Percentiles rank a stretch among this genome's conserved stretches.
phyloP scores from a whole-genome alignment of 2,888 invertebrate species.

The Tethea ocularis region DNA sequence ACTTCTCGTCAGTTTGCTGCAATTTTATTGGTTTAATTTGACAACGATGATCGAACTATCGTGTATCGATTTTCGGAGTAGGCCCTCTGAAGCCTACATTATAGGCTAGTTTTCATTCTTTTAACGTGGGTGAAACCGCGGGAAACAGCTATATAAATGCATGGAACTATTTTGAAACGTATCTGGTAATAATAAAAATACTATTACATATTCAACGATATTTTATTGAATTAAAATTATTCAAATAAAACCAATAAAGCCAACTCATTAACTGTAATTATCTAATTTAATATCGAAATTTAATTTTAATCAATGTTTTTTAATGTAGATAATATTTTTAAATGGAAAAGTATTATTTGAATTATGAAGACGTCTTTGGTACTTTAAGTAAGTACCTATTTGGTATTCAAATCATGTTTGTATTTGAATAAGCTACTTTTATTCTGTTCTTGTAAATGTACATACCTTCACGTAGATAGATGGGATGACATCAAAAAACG shows the following conservation, averaged over 20 bases:
- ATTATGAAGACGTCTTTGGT: neutral
- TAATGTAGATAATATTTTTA: neutral
- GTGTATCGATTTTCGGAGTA: no score
- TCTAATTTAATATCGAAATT: neutral
- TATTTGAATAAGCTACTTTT: slow-evolving; percentile 39
- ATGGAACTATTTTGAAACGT: neutral
- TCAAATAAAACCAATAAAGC: neutral
- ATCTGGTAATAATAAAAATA: neutral
- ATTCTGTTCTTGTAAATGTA: slow-evolving; percentile 25
- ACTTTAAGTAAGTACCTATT: slow-evolving; percentile 21
- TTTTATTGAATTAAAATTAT: neutral
- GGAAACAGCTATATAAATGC: neutral
- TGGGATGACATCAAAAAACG: neutral
- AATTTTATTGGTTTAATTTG: no score
- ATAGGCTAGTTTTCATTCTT: no score
- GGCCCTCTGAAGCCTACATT: no score
- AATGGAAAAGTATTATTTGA: neutral
- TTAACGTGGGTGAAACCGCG: no score
- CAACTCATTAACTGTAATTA: neutral
- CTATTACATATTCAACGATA: neutral
- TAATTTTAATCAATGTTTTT: slow-evolving; percentile 1
- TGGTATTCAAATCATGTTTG: slow-evolving; percentile 40
- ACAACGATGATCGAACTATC: no score
- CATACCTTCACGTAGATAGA: slow-evolving; percentile 26
- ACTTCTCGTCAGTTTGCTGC: no score